These are phyloP conservation scores for Diplodus puntazzo DNA, from an alignment of 2,797 vertebrate species.

Conservation along the genomic window DNA sequence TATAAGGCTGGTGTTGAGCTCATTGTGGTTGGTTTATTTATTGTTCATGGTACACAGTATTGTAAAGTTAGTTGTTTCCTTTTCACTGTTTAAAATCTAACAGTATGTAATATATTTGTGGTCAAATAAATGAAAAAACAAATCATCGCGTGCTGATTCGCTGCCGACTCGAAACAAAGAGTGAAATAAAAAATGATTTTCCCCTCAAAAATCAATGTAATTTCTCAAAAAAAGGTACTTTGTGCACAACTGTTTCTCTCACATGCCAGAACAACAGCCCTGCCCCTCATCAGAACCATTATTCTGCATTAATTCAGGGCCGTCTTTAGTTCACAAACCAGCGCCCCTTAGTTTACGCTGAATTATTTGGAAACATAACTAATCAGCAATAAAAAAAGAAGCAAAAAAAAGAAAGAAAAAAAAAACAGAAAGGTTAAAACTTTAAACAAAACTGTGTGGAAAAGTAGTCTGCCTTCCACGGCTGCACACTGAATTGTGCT, in stretches of 20 bases:
- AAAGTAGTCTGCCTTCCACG: slow-evolving; percentile 77
- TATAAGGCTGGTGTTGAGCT: slow-evolving; percentile 71
- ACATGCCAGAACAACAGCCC: slow-evolving; percentile 32
- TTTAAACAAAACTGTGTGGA: slow-evolving; percentile 80
- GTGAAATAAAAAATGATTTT: slow-evolving; percentile 24
- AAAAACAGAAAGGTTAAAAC: slow-evolving; percentile 77
- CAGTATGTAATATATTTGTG: neutral
- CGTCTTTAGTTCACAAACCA: slow-evolving; percentile 75
- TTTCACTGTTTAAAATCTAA: slow-evolving; percentile 43
- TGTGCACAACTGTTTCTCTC: slow-evolving; percentile 10
- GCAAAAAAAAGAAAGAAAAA: slow-evolving; percentile 64
- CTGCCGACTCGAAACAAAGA: slow-evolving; percentile 13
- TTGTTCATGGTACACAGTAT: slow-evolving; percentile 56
- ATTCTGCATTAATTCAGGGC: slow-evolving; percentile 77
- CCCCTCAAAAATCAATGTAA: slow-evolving; percentile 35
- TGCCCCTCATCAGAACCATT: slow-evolving; percentile 66
- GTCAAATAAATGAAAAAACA: neutral
- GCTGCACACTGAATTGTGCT: slow-evolving; percentile 82
- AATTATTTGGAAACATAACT: slow-evolving; percentile 81
- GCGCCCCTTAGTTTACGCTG: slow-evolving; percentile 62
- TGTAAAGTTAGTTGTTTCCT: slow-evolving; percentile 45
- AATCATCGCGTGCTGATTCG: slow-evolving; percentile 11
- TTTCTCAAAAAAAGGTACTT: slow-evolving; percentile 31
- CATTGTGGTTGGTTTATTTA: slow-evolving; percentile 82
- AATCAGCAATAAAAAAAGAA: slow-evolving; percentile 79